These are phyloP conservation scores for Xenopus laevis DNA, from an alignment of 2,113 vertebrate genomes.

Conservation along the genomic window DNA sequence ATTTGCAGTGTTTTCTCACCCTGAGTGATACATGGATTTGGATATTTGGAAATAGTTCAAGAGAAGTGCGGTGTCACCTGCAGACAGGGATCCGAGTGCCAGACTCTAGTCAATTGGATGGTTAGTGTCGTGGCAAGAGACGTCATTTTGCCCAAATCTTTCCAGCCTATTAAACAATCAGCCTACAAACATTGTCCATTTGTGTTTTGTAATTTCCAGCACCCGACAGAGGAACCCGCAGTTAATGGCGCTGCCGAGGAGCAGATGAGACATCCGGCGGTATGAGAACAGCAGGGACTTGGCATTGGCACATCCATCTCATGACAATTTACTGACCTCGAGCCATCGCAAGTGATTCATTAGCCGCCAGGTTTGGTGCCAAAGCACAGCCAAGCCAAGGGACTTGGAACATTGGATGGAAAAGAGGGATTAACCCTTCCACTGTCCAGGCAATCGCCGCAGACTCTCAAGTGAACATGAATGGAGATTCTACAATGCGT, in stretches of 20 bases:
- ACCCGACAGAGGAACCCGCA: neutral
- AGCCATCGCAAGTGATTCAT: conserved; percentile 13
- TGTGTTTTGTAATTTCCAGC: neutral
- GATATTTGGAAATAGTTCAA: too few species aligned
- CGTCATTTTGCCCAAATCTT: neutral
- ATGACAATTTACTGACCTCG: conserved; percentile 20
- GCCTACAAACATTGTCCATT: neutral
- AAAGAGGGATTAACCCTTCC: conserved; percentile 7
- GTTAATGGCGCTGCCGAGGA: neutral
- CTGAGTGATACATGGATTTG: too few species aligned
- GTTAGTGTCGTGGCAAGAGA: neutral
- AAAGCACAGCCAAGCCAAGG: neutral
- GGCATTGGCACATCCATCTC: neutral
- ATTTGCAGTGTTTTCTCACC: too few species aligned
- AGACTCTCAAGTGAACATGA: too few species aligned
- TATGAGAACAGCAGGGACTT: neutral
- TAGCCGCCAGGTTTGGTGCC: neutral
- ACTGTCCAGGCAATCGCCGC: neutral
- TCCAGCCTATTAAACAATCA: conserved; percentile 6
- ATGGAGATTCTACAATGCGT: too few species aligned
- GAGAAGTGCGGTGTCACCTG: neutral
- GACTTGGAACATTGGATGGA: too few species aligned
- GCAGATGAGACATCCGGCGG: neutral
- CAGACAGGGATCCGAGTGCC: neutral
- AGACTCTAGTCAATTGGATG: neutral